These are phyloP conservation scores for Lepidurus arcticus DNA, from an alignment of 1,140 invertebrate genomes.

Conservation along the genomic window DNA sequence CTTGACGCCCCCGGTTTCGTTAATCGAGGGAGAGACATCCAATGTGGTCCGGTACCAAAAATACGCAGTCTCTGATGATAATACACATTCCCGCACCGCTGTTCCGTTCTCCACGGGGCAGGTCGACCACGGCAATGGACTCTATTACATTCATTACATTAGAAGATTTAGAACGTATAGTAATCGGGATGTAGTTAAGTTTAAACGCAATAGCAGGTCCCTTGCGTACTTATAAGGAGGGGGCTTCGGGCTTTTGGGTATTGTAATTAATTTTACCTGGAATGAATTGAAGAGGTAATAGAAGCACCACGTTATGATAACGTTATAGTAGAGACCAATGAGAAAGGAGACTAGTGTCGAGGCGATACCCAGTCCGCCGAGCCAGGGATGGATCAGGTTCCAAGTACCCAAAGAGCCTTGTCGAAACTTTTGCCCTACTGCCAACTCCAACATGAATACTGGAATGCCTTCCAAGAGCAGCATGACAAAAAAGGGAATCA, in stretches of 20 bases:
- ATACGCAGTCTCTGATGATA: conserved; percentile 77
- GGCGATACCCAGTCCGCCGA: conserved; percentile 70
- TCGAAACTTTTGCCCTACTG: conserved; percentile 84
- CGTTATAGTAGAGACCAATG: conserved; percentile 84
- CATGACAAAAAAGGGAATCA: conserved; percentile 95
- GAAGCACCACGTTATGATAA: conserved; percentile 97
- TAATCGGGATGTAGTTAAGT: background rate
- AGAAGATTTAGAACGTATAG: background rate
- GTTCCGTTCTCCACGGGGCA: conserved; percentile 68
- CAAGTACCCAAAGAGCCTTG: conserved; percentile 84
- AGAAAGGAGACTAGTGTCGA: conserved; percentile 76
- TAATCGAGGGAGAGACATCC: conserved; percentile 74
- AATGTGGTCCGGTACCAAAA: conserved; percentile 83
- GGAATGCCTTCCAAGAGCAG: conserved; percentile 86
- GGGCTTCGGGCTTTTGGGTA: background rate
- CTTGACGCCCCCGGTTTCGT: conserved; percentile 70
- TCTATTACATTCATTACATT: conserved; percentile 45
- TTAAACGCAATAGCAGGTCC: conserved; percentile 14
- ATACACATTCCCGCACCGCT: conserved; percentile 65
- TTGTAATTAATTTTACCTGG: conserved; percentile 54
- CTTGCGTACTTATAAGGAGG: background rate
- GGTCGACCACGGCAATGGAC: conserved; percentile 71
- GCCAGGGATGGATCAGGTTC: conserved; percentile 89
- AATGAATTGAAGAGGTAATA: conserved; percentile 90
- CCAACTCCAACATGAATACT: conserved; percentile 86